A percentile compares a stretch with the other conserved stretches of the same genome.
Evolutionary conservation across 2,888 invertebrate genomes (phyloP).

Genomic region (Argynnis bischoffii): DNA sequence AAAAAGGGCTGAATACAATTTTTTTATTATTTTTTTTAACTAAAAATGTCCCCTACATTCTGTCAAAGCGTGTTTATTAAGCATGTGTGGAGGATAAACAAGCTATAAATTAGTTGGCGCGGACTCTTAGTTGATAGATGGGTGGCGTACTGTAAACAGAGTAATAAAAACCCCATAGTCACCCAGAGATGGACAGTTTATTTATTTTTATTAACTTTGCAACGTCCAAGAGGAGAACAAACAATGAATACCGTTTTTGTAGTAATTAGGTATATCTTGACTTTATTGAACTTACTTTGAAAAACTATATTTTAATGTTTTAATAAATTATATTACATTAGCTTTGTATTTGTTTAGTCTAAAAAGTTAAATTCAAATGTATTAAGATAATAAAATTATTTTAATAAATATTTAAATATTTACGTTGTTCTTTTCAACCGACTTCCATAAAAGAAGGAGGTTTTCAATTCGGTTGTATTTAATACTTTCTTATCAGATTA

Average conservation of each 20-base stretch:
- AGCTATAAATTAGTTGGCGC: conserved; percentile 59
- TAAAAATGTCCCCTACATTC: neutral
- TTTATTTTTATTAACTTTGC: conserved; percentile 38
- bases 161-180: conserved; percentile 46
- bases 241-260: conserved; percentile 34
- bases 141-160: conserved; percentile 52
- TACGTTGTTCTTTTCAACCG: too few relatives aligned
- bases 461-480: too few relatives aligned
- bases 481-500: too few relatives aligned
- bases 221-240: conserved; percentile 26
- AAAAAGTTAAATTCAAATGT: too few relatives aligned
- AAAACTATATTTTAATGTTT: too few relatives aligned
- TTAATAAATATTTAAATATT: too few relatives aligned
- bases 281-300: conserved; percentile 1
- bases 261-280: conserved; percentile 19
- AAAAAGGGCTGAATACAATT: too few relatives aligned
- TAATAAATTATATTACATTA: too few relatives aligned
- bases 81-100: conserved; percentile 56
- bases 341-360: too few relatives aligned
- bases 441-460: too few relatives aligned
- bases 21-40: neutral
- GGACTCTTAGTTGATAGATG: conserved; percentile 49
- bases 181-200: conserved; percentile 35
- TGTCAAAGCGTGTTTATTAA: neutral
- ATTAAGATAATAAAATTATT: too few relatives aligned